phyloP scores from a whole-genome alignment of 2,888 invertebrate genomes.

The Chymomyza fuscimana region DNA sequence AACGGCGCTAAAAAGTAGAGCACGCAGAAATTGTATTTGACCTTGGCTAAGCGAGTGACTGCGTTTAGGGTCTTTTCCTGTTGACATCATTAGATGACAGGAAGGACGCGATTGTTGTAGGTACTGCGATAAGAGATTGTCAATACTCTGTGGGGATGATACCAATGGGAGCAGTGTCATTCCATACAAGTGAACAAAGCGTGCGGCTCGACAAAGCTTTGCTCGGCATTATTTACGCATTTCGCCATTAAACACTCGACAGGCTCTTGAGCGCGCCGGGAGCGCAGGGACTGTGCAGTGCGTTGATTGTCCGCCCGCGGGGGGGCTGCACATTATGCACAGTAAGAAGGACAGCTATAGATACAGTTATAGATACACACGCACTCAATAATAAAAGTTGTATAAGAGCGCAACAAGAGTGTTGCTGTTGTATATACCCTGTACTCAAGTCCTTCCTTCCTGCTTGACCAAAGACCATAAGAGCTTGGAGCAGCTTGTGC shows the following conservation, averaged over 20 bases:
- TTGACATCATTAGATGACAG: background rate
- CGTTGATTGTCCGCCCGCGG: background rate
- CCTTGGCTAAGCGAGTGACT: background rate
- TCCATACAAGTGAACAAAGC: conserved; percentile 46
- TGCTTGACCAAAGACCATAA: too few relatives aligned
- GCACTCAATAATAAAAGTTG: background rate
- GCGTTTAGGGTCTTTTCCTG: background rate
- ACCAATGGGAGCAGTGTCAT: background rate
- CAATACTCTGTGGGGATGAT: background rate
- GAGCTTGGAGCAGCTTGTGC: too few relatives aligned
- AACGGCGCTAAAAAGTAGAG: background rate
- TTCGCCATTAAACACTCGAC: conserved; percentile 75
- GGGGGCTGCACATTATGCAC: background rate
- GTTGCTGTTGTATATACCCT: background rate
- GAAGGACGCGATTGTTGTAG: background rate
- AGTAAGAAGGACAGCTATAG: background rate
- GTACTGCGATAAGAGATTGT: background rate
- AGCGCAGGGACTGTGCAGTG: too few relatives aligned
- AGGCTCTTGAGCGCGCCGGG: background rate
- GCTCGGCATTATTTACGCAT: conserved; percentile 77
- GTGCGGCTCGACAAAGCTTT: conserved; percentile 31
- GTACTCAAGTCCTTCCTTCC: too few relatives aligned
- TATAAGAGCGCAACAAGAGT: background rate
- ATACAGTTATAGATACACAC: background rate
- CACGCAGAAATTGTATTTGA: background rate